Percentiles rank a stretch among this genome's conserved stretches.
Evolutionary conservation across 1,140 invertebrate genomes (phyloP).

Genomic region (Branchinecta lindahli): DNA sequence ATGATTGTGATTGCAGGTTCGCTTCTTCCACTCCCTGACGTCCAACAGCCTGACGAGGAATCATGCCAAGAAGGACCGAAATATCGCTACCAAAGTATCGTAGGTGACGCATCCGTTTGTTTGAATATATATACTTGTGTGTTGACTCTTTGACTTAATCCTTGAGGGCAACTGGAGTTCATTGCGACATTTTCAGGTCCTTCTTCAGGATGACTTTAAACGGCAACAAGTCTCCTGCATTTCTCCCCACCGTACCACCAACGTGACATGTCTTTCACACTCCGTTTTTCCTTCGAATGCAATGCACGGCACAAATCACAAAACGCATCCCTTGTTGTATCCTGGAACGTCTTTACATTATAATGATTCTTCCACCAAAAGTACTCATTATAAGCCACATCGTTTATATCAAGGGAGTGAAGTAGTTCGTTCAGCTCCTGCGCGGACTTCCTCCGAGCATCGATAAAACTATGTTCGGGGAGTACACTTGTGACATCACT

Average conservation of each 20-base stretch:
- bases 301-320: background rate
- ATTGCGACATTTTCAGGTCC: too few relatives aligned
- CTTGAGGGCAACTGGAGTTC: too few relatives aligned
- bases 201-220: too few relatives aligned
- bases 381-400: background rate
- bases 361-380: conserved; percentile 1
- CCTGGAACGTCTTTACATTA: background rate
- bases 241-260: background rate
- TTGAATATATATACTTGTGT: too few relatives aligned
- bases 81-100: too few relatives aligned
- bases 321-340: background rate
- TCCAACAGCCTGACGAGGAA: too few relatives aligned
- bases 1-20: too few relatives aligned
- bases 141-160: too few relatives aligned
- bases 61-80: too few relatives aligned
- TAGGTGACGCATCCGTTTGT: too few relatives aligned
- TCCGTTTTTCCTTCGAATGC: background rate
- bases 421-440: background rate
- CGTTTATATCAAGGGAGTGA: background rate
- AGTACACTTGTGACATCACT: background rate
- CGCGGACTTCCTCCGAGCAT: background rate
- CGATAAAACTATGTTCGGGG: background rate
- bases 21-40: too few relatives aligned
- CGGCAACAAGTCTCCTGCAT: background rate
- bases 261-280: background rate